A percentile compares a stretch with the other conserved stretches of the same genome.
Conservation (phyloP, 1,140 invertebrate genomes). For the Lepidostoma basale region DNA sequence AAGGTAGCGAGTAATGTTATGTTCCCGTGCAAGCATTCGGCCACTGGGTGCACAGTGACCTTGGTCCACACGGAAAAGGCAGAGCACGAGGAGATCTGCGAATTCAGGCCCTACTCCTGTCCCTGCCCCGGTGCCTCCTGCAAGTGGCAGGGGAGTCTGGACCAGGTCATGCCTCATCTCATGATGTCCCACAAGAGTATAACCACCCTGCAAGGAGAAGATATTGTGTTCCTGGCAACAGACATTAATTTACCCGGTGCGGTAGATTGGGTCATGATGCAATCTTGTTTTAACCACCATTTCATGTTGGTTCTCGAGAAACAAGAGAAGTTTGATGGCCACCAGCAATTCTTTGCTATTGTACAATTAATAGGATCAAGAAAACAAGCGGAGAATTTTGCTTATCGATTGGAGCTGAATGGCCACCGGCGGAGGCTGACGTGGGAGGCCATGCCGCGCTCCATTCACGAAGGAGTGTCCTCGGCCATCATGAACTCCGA, state of each 20-base stretch:
- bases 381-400: constrained; percentile 99
- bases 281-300: constrained; percentile 98
- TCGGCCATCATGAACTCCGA: constrained; percentile 98
- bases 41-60: constrained; percentile 91
- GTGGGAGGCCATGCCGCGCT: constrained; percentile 98
- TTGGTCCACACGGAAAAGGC: constrained; percentile 95
- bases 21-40: constrained; percentile 99
- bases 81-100: constrained; percentile 98
- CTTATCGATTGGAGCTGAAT: constrained; percentile 97
- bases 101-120: constrained; percentile 96
- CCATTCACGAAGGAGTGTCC: constrained; percentile 98
- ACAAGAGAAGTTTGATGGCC: constrained; percentile 96
- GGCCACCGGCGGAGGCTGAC: constrained; percentile 91
- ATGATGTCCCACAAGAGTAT: constrained; percentile 99
- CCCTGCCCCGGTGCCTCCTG: constrained; percentile 98
- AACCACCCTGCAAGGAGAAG: constrained; percentile 95
- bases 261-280: constrained; percentile 99
- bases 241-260: constrained; percentile 99
- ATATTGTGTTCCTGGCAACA: constrained; percentile 99
- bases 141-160: constrained; percentile 96
- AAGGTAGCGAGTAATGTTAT: constrained; percentile 97
- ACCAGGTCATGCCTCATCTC: constrained; percentile 95
- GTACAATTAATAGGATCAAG: constrained; percentile 98
- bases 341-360: constrained; percentile 99
- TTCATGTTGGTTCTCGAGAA: constrained; percentile 99